Evolutionary conservation across 2,888 invertebrate species (phyloP), one percentile per base, ranked within the genome.

Genomic region (Cetonia aurata): DNA sequence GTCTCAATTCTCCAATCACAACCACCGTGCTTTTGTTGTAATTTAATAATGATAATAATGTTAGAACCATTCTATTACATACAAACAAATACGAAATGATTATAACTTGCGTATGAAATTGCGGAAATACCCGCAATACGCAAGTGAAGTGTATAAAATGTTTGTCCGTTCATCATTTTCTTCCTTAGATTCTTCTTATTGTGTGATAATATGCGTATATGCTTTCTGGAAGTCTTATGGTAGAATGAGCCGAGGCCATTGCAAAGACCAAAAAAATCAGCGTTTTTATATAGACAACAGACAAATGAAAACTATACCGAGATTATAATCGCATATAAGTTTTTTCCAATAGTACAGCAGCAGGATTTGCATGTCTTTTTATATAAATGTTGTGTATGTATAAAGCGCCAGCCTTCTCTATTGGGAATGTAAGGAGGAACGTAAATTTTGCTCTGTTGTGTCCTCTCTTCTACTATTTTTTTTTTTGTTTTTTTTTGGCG

Each of bases 161-260:
- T 52, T 42, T 70, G 75, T 77, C 76, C 12, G 6, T 52, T 52
- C 55, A 31, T 62, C 19, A 0, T 15, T 48, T 15, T 33, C 37
- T 17, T 19, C 12, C 3, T 17, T 33, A 33, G 33, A 76, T 75
- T 77, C 75, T 68, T 52, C 19, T n/a, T 48, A 66, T 42, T 6
- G 57, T 69, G 53, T 71, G 72, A 76, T 74, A 71, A 76, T 62
- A 76, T 77, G 53, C 65, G 55, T 75, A 78, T 75, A 73, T 75
- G 77, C 77, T 76, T 73, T 76, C 76, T 80, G 79, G 80, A 79
- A 81, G 79, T 80, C 78, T 79, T 80, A 41, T 75, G 76, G 71
- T 77, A 76, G 74, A 77, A 76, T 79, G 78, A 80, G 79, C 78
- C 72, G 74, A 70, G 77, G 79, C 75, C 75, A 55, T 75, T 46